phyloP scores from a whole-genome alignment of 2,113 vertebrate genomes.

The Dicentrarchus labrax region DNA sequence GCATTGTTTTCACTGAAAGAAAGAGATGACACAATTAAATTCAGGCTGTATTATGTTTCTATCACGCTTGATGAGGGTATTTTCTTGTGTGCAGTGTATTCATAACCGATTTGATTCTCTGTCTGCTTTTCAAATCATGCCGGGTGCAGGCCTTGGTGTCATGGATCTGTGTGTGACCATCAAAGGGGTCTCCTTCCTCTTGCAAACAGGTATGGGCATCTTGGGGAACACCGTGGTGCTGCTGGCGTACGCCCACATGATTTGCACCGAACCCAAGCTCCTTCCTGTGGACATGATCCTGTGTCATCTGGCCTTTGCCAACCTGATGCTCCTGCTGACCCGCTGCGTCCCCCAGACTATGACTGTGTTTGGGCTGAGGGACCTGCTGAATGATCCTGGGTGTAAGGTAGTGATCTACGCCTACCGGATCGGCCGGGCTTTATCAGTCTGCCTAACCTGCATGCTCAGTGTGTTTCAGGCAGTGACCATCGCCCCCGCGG shows the following conservation, averaged over 20 bases:
- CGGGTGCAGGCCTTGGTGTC: constrained; percentile 33
- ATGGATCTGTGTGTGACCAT: constrained; percentile 87
- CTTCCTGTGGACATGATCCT: constrained; percentile 85
- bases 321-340: constrained; percentile 84
- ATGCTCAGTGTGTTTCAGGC: constrained; percentile 87
- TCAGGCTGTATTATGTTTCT: not conserved
- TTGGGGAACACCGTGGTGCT: constrained; percentile 83
- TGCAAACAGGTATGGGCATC: constrained; percentile 85
- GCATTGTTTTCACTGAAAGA: constrained; percentile 20
- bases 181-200: constrained; percentile 87
- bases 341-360: constrained; percentile 85
- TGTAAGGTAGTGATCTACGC: constrained; percentile 86
- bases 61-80: not conserved
- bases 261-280: constrained; percentile 66
- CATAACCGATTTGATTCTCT: constrained; percentile 22
- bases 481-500: constrained; percentile 74
- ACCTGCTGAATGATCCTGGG: constrained; percentile 80
- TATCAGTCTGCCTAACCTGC: constrained; percentile 86
- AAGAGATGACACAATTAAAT: not conserved
- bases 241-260: constrained; percentile 75
- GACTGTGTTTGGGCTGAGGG: constrained; percentile 81
- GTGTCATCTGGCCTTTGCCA: constrained; percentile 84
- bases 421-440: constrained; percentile 82
- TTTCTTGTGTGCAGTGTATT: constrained; percentile 12
- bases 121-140: constrained; percentile 33